Conservation (phyloP, 2,888 invertebrate species). For the Scaeva pyrastri region DNA sequence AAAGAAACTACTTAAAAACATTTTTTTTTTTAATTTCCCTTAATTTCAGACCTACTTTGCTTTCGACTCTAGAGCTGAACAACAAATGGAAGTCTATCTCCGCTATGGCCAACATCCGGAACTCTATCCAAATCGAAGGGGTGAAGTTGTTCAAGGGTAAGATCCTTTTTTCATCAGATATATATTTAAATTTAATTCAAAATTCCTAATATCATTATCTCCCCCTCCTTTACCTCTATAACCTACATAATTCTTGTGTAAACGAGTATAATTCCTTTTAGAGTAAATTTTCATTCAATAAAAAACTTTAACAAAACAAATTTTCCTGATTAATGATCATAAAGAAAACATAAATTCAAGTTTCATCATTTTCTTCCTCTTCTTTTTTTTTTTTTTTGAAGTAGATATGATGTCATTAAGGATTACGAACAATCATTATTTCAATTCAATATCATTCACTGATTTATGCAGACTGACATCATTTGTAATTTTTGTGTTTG, state of each 20-base stretch:
- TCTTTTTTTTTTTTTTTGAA: neutral
- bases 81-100: slow-evolving; percentile 94
- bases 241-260: slow-evolving; percentile 6
- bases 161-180: slow-evolving; percentile 7
- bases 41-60: slow-evolving; percentile 88
- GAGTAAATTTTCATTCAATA: neutral
- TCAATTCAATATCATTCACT: slow-evolving; percentile 49
- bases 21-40: slow-evolving; percentile 17
- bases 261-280: slow-evolving; percentile 15
- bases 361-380: slow-evolving; percentile 38
- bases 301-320: slow-evolving; percentile 25
- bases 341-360: slow-evolving; percentile 2
- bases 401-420: slow-evolving; percentile 46
- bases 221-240: too few relatives aligned
- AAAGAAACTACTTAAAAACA: too few relatives aligned
- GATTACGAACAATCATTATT: slow-evolving; percentile 59
- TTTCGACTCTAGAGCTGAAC: slow-evolving; percentile 94
- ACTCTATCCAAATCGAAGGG: slow-evolving; percentile 94
- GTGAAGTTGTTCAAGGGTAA: slow-evolving; percentile 94
- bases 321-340: slow-evolving; percentile 49
- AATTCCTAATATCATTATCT: slow-evolving; percentile 10
- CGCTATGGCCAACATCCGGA: slow-evolving; percentile 97
- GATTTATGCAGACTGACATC: slow-evolving; percentile 62
- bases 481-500: slow-evolving; percentile 33
- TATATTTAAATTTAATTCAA: neutral